These are phyloP conservation scores for Diarsia mendica DNA, from an alignment of 2,888 invertebrate genomes.

Conservation along the genomic window DNA sequence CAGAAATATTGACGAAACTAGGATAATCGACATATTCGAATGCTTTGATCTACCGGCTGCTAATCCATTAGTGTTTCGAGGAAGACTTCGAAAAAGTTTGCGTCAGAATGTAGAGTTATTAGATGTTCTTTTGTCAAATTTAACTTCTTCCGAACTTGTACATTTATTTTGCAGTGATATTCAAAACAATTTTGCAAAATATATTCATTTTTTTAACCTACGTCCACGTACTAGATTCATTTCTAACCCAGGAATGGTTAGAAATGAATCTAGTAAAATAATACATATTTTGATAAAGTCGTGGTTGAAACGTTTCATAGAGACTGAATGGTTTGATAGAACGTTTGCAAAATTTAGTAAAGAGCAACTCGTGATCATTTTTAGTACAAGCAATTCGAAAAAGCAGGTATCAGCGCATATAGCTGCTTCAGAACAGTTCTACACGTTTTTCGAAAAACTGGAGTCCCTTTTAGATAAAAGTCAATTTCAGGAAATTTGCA, in stretches of 20 bases:
- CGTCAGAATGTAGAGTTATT: conserved; percentile 13
- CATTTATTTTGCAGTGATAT: conserved; percentile 10
- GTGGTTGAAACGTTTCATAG: neutral
- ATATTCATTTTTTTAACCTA: no score
- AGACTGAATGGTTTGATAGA: conserved; percentile 11
- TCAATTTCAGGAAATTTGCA: conserved; percentile 1
- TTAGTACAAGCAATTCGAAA: conserved; percentile 19
- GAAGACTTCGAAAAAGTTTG: neutral
- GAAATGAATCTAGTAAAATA: neutral
- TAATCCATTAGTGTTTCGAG: conserved; percentile 31
- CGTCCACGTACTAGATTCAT: no score
- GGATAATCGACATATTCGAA: conserved; percentile 27
- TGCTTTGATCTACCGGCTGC: conserved; percentile 44
- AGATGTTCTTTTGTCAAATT: conserved; percentile 12
- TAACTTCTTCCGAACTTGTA: conserved; percentile 2
- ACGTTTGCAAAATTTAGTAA: conserved; percentile 20
- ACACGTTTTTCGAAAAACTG: conserved; percentile 30
- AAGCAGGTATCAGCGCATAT: conserved; percentile 19
- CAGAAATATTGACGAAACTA: conserved; percentile 28
- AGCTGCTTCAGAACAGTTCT: conserved; percentile 3
- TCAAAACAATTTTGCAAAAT: neutral
- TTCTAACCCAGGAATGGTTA: no score
- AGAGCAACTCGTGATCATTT: conserved; percentile 13
- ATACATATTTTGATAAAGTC: conserved; percentile 17
- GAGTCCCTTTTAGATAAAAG: conserved; percentile 11